Evolutionary conservation across 2,113 vertebrate species (phyloP).

Genomic region (Poeciliopsis prolifica): DNA sequence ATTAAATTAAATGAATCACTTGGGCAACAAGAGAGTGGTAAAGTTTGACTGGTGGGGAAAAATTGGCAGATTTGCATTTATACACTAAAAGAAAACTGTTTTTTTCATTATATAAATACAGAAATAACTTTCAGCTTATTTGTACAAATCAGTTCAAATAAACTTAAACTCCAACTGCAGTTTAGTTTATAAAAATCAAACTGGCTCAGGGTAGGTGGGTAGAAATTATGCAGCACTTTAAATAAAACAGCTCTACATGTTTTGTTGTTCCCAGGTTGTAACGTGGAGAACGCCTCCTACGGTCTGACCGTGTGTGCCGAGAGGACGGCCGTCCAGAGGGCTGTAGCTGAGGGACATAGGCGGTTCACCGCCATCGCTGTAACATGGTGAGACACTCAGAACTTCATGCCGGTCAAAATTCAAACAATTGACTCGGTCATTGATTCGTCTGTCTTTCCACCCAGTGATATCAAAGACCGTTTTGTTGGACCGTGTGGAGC

Average conservation of each 20-base stretch:
- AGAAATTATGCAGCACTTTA: background rate
- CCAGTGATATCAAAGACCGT: constrained; percentile 82
- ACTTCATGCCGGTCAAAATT: background rate
- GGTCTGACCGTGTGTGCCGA: constrained; percentile 89
- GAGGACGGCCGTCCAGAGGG: constrained; percentile 87
- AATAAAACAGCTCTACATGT: background rate
- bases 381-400: constrained; percentile 78
- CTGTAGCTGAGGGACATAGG: constrained; percentile 86
- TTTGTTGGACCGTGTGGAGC: constrained; percentile 89
- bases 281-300: constrained; percentile 89
- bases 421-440: background rate
- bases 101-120: no score
- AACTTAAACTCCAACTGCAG: no score
- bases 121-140: no score
- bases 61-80: no score
- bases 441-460: background rate
- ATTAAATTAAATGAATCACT: background rate
- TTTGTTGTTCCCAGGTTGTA: constrained; percentile 84
- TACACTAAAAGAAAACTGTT: no score
- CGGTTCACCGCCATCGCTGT: constrained; percentile 90
- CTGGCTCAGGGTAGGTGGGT: no score
- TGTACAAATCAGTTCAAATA: no score
- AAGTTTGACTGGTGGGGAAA: no score
- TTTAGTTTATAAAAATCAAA: no score
- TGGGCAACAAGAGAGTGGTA: no score